Percentiles rank a stretch among this genome's conserved stretches.
Conservation (phyloP, 2,113 vertebrate species). For the Cisticola juncidis region DNA sequence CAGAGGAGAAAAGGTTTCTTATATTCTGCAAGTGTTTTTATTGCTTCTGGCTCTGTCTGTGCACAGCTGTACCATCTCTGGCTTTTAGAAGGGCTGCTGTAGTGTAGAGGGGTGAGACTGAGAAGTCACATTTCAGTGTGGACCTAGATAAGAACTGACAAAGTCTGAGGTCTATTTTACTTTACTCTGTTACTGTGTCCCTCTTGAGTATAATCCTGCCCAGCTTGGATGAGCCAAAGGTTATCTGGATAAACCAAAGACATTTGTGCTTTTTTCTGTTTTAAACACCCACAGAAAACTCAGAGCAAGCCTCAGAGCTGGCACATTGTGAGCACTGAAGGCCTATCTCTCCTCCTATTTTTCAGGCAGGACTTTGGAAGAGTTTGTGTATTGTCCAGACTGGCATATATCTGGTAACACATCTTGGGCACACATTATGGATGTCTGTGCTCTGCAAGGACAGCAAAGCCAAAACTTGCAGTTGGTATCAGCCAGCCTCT, state of each 20-base stretch:
- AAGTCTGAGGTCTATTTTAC: neutral
- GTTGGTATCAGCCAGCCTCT: neutral
- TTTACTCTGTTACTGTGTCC: neutral
- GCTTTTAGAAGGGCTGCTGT: neutral
- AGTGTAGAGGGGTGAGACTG: neutral
- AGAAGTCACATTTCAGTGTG: neutral
- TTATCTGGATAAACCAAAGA: neutral
- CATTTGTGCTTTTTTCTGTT: neutral
- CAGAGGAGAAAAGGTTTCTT: neutral
- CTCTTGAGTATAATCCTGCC: neutral
- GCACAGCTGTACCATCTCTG: neutral
- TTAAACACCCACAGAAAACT: neutral
- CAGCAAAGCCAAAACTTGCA: neutral
- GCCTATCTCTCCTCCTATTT: neutral
- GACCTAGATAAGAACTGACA: neutral
- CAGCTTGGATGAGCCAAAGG: neutral
- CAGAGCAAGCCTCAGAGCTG: neutral
- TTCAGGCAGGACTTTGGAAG: neutral
- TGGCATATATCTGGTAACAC: neutral
- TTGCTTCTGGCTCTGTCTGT: neutral
- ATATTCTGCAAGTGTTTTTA: neutral
- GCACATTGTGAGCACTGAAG: neutral
- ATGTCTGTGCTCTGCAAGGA: neutral
- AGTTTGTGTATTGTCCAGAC: neutral
- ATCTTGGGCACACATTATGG: accelerated